Percentiles rank a stretch among this genome's conserved stretches.
Evolutionary conservation across 2,113 vertebrate species (phyloP).

Genomic region (Syrmaticus mikado): DNA sequence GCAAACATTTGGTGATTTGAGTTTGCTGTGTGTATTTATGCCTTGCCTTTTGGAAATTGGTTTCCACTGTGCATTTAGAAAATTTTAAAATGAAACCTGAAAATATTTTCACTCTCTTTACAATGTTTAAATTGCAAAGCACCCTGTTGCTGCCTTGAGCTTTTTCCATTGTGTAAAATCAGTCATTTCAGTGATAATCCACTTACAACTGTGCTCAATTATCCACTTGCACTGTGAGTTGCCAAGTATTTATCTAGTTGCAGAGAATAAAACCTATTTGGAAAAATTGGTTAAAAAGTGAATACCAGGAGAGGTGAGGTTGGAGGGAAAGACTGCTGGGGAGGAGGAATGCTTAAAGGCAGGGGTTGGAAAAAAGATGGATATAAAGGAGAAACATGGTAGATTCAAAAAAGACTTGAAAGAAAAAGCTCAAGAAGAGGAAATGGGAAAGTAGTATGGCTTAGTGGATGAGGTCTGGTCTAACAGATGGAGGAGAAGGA

Average conservation of each 20-base stretch:
- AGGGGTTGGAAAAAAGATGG: not conserved
- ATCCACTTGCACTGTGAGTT: slow-evolving; percentile 43
- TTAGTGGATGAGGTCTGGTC: not conserved
- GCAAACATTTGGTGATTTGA: slow-evolving; percentile 42
- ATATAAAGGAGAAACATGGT: not conserved
- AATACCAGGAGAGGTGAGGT: not conserved
- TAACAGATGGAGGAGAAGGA: not conserved
- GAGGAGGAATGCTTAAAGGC: not conserved
- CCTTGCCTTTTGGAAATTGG: slow-evolving; percentile 32
- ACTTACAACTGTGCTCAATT: slow-evolving; percentile 57
- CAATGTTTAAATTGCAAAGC: slow-evolving; percentile 53
- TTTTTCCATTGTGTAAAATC: slow-evolving; percentile 44
- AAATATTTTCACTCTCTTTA: slow-evolving; percentile 49
- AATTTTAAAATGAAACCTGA: slow-evolving; percentile 62
- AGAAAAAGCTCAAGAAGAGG: not conserved
- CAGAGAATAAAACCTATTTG: slow-evolving; percentile 22
- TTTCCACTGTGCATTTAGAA: slow-evolving; percentile 44
- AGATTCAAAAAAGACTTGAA: not conserved
- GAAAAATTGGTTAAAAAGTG: not conserved
- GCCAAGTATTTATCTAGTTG: slow-evolving; percentile 53
- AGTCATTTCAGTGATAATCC: slow-evolving; percentile 62
- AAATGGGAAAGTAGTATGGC: not conserved
- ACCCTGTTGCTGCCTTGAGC: slow-evolving; percentile 64
- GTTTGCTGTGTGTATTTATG: slow-evolving; percentile 57
- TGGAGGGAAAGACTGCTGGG: not conserved